Evolutionary conservation across 64 coral and sea anemone species (phyloP), one percentile per base, ranked within the genome.

Genomic region (Stichodactyla helianthus): DNA sequence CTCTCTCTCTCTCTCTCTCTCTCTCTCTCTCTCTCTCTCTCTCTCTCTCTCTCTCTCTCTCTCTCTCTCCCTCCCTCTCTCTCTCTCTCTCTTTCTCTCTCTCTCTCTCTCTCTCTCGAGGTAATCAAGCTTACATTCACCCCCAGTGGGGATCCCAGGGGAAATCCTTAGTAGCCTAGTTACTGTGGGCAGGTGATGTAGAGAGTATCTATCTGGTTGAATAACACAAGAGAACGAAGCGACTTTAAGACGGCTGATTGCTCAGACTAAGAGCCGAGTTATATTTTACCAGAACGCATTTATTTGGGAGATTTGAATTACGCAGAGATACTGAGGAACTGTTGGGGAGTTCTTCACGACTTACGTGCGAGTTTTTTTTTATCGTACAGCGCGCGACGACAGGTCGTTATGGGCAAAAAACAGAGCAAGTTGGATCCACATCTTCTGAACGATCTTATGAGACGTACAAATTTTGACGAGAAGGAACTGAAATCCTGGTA

Each of bases 401-500:
- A 15, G 14, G 44, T 80, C 50, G 70, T 71, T 59, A 98, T 98
- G 96, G 96, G 96, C 4, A 98, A 98, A 79, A 98, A 98, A 20
- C 96, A 98, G 53, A 98, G 96, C 70, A 96, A 96, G 53, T 60
- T 98, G 15, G 96, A 98, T 71, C 96, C 96, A 28, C 87, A 98
- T 59, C 79, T 95, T 18, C 59, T 98, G 13, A 91, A 89, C 16
- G 93, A 98, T 82, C 93, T 98, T 16, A 79, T 98, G 50, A 87
- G 91, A 59, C 84, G 93, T 27, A 98, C 96, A 55, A 92, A 98
- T 16, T 98, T 98, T 79, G 96, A 98, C 55, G 96, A 98, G 77
- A 98, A 95, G 50, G 96, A 98, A 52, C 59, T 98, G 9, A 94
- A 98, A 82, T 90, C 93, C 2, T 98, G 96, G 96, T 98, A 98